A percentile compares a stretch with the other conserved stretches of the same genome.
These are phyloP conservation scores for Luffia ferchaultella DNA, from an alignment of 2,888 invertebrate genomes.

Conservation along the genomic window DNA sequence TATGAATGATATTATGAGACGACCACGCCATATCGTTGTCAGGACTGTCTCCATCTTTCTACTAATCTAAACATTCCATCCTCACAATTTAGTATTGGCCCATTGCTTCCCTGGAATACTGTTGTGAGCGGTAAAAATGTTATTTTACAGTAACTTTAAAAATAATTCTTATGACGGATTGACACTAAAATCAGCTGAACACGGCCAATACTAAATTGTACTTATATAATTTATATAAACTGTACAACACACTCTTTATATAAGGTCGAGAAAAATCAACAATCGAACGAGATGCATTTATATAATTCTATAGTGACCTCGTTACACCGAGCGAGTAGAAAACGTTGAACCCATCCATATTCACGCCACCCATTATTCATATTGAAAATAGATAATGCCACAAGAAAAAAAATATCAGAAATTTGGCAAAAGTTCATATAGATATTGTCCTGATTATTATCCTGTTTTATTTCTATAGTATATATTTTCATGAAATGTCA, in stretches of 20 bases:
- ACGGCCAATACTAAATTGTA: no score
- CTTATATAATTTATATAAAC: background rate
- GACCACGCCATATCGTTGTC: slow-evolving; percentile 1
- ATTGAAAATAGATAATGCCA: no score
- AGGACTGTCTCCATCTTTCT: slow-evolving; percentile 1
- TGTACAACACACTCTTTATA: background rate
- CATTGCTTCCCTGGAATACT: background rate
- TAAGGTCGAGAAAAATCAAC: no score
- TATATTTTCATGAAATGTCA: background rate
- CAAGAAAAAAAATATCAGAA: background rate
- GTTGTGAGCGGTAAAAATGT: slow-evolving; percentile 1
- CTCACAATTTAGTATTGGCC: background rate
- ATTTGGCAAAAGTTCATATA: slow-evolving; percentile 4
- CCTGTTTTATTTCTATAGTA: background rate
- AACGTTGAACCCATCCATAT: no score
- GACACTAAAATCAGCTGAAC: no score
- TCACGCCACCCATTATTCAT: no score
- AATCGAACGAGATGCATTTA: no score
- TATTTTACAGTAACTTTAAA: background rate
- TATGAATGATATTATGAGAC: slow-evolving; percentile 46
- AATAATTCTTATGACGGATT: no score
- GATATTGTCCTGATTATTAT: slow-evolving; percentile 5
- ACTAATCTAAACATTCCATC: slow-evolving; percentile 2
- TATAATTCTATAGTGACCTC: no score
- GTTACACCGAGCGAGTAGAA: no score